These are phyloP conservation scores for Ciona savignyi DNA, from an alignment of 23 tunicate species.

Conservation along the genomic window DNA sequence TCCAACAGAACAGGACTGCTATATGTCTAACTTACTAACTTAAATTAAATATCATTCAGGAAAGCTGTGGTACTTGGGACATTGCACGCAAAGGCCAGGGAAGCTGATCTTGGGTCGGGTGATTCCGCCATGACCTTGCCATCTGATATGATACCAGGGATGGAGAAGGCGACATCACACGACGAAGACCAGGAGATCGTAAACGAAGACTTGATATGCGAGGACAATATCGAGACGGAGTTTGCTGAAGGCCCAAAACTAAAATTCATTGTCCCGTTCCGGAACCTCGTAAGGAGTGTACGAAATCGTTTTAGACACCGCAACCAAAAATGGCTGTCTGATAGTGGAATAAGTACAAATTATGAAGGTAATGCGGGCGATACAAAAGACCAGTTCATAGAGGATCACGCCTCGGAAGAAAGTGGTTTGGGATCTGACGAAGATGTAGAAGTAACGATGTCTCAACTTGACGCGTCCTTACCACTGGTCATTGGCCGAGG, in stretches of 20 bases:
- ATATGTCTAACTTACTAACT: too few relatives aligned
- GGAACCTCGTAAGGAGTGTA: neutral
- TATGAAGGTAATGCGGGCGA: neutral
- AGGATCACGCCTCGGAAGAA: neutral
- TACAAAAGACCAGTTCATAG: neutral
- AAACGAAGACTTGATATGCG: neutral
- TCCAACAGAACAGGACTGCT: too few relatives aligned
- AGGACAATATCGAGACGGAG: neutral
- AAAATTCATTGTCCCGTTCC: neutral
- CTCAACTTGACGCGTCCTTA: neutral
- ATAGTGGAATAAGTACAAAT: neutral
- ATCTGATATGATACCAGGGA: neutral
- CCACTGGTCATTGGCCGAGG: neutral
- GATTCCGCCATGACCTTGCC: conserved; percentile 23
- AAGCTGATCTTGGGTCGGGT: conserved; percentile 7
- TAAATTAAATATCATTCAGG: conserved; percentile 3
- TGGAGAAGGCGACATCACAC: neutral
- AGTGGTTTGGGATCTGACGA: neutral
- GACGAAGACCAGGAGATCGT: neutral
- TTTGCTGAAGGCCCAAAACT: neutral
- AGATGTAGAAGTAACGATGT: neutral
- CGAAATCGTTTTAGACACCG: neutral
- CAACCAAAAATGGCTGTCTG: neutral
- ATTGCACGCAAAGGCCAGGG: neutral
- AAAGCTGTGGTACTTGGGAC: conserved; percentile 26